Percentiles rank a stretch among this genome's conserved stretches.
Conservation (phyloP, 2,113 vertebrate genomes). For the Thryonomys swinderianus region DNA sequence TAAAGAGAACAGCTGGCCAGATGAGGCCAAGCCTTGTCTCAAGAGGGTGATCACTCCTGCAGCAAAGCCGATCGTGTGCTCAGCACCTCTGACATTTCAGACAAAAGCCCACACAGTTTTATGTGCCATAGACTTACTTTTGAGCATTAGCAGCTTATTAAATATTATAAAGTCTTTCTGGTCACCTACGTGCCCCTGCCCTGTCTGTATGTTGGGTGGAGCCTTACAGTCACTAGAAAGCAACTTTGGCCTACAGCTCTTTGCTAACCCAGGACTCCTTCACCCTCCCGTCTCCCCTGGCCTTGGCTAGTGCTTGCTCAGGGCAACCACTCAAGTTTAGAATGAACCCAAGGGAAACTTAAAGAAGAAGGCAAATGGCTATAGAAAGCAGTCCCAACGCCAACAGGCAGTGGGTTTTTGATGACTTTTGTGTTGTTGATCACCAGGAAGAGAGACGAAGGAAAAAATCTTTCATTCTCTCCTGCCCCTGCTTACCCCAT, state of each 20-base stretch:
- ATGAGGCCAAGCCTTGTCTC: fast-evolving
- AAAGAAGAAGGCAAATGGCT: background rate
- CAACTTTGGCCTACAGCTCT: no score
- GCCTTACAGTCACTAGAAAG: background rate
- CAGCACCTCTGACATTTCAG: background rate
- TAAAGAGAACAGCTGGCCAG: background rate
- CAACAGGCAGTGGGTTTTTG: background rate
- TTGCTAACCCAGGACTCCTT: background rate
- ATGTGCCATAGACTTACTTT: background rate
- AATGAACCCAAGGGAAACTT: background rate
- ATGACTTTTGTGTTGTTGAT: background rate
- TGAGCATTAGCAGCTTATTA: background rate
- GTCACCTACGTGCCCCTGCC: background rate
- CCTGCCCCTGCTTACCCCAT: background rate
- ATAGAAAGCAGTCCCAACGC: background rate
- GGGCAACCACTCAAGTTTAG: background rate
- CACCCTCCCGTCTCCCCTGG: background rate
- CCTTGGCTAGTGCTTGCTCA: background rate
- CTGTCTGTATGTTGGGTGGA: background rate
- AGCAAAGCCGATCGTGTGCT: fast-evolving
- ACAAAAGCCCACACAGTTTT: background rate
- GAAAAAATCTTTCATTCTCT: background rate
- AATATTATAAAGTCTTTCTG: background rate
- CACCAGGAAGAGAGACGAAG: background rate
- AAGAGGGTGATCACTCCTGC: background rate